phyloP scores from a whole-genome alignment of 2,113 vertebrate genomes.

The Orientallactaga bullata region DNA sequence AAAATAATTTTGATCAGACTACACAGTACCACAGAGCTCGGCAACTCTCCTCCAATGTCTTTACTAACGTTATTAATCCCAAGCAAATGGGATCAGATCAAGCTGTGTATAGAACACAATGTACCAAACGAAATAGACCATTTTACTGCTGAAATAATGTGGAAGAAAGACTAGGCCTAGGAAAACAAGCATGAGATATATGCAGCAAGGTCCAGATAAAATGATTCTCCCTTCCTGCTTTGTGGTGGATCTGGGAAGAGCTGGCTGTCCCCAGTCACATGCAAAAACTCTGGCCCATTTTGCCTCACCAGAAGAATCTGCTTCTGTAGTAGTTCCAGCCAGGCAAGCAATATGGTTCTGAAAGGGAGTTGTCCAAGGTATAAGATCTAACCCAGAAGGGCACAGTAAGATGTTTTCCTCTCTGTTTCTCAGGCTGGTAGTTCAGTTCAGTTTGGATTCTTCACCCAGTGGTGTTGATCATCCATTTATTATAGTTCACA shows the following conservation, averaged over 20 bases:
- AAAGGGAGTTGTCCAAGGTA: neutral
- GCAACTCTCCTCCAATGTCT: neutral
- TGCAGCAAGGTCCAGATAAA: neutral
- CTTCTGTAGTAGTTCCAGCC: neutral
- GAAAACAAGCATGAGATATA: neutral
- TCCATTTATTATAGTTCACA: neutral
- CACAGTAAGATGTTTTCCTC: neutral
- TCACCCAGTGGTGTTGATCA: neutral
- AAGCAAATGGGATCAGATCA: constrained; percentile 44
- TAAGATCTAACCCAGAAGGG: neutral
- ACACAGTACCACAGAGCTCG: neutral
- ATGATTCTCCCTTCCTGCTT: neutral
- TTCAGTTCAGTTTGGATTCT: neutral
- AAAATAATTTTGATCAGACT: constrained; percentile 15
- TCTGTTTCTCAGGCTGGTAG: neutral
- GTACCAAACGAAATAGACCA: neutral
- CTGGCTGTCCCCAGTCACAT: neutral
- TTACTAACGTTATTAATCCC: constrained; percentile 51
- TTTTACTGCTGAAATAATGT: constrained; percentile 11
- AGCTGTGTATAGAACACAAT: constrained; percentile 15
- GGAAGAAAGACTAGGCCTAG: neutral
- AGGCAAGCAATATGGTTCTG: neutral
- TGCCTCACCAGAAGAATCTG: neutral
- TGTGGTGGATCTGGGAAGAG: neutral
- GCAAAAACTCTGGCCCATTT: neutral